These are phyloP conservation scores for Philereme vetulata DNA, from an alignment of 2,888 invertebrate genomes.

Conservation along the genomic window DNA sequence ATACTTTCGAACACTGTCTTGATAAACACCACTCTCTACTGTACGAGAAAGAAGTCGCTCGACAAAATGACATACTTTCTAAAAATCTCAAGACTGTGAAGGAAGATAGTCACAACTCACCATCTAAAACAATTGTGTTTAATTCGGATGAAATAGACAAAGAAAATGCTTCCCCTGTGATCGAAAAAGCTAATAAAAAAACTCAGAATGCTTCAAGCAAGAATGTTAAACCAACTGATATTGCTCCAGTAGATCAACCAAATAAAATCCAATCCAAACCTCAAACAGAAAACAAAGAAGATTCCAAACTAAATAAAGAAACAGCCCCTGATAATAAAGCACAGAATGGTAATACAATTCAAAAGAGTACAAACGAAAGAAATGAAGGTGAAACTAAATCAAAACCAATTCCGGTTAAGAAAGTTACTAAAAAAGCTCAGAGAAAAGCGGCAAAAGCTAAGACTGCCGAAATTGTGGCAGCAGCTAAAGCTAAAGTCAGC, in stretches of 20 bases:
- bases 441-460: constrained; percentile 18
- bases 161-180: constrained; percentile 5
- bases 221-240: not conserved
- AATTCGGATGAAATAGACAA: not conserved
- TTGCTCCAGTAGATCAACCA: not conserved
- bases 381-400: constrained; percentile 3
- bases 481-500: not conserved
- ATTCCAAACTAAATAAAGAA: constrained; percentile 2
- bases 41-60: constrained; percentile 4
- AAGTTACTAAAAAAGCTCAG: constrained; percentile 15
- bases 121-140: not conserved
- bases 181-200: constrained; percentile 3
- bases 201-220: not conserved
- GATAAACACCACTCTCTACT: constrained; percentile 15
- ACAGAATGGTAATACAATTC: not conserved
- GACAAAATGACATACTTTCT: constrained; percentile 2
- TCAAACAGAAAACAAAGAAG: not conserved
- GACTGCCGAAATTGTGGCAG: not conserved
- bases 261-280: not conserved
- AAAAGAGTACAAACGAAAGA: not conserved
- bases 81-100: constrained; percentile 1
- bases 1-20: not conserved
- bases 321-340: not conserved
- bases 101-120: not conserved
- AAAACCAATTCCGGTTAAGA: not conserved